Evolutionary conservation across 1,140 invertebrate species (phyloP).

Genomic region (Pogonognathellus flavescens): DNA sequence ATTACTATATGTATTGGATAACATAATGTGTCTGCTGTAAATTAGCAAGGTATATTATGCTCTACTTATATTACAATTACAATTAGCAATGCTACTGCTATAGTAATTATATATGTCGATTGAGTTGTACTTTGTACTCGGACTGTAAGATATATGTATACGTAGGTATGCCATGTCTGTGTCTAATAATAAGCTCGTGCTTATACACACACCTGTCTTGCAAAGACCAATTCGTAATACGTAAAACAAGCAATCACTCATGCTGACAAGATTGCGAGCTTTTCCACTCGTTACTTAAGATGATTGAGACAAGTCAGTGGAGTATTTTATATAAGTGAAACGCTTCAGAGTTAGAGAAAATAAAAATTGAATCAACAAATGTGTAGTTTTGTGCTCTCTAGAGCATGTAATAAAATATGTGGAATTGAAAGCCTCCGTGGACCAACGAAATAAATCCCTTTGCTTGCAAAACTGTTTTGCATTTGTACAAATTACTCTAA

Average conservation of each 20-base stretch:
- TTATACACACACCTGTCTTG: too few species aligned
- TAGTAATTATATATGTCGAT: too few species aligned
- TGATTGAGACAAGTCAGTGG: slow-evolving; percentile 17
- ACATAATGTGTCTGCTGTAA: too few species aligned
- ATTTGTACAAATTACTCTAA: not conserved
- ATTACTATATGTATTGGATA: too few species aligned
- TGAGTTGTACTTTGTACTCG: too few species aligned
- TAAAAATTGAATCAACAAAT: slow-evolving; percentile 46
- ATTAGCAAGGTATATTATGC: too few species aligned
- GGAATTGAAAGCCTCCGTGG: slow-evolving; percentile 40
- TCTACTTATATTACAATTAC: too few species aligned
- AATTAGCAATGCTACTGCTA: too few species aligned
- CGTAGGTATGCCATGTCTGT: too few species aligned
- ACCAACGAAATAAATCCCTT: slow-evolving; percentile 31
- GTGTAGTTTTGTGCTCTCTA: slow-evolving; percentile 36
- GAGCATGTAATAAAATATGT: slow-evolving; percentile 45
- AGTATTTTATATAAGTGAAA: slow-evolving; percentile 23
- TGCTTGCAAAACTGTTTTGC: not conserved
- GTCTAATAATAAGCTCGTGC: too few species aligned
- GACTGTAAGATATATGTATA: too few species aligned
- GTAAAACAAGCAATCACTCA: slow-evolving; percentile 40
- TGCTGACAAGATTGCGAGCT: slow-evolving; percentile 1
- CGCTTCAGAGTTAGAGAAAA: slow-evolving; percentile 36
- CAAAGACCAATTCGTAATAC: not conserved
- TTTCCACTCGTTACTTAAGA: slow-evolving; percentile 51